A percentile compares a stretch with the other conserved stretches of the same genome.
phyloP scores from a whole-genome alignment of 2,113 vertebrate genomes.

The Alligator mississippiensis region DNA sequence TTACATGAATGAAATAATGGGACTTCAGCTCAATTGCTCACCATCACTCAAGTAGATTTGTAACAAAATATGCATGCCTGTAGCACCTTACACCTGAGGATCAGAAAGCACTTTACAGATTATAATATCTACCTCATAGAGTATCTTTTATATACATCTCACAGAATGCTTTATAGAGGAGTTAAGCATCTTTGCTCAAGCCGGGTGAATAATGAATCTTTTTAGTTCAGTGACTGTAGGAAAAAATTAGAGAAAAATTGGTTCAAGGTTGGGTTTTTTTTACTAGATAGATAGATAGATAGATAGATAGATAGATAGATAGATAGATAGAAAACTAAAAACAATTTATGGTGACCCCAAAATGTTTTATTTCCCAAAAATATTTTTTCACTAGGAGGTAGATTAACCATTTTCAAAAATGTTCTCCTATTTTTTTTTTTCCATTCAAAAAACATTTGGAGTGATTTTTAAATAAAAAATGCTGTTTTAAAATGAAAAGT shows the following conservation, averaged over 20 bases:
- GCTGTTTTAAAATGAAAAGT: no score
- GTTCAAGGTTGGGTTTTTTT: no score
- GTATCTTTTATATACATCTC: not conserved
- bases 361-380: no score
- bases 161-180: not conserved
- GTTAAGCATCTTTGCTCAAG: not conserved
- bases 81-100: not conserved
- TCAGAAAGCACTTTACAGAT: not conserved
- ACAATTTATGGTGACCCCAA: no score
- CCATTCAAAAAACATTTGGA: not conserved
- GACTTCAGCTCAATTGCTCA: not conserved
- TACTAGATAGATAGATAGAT: no score
- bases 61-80: not conserved
- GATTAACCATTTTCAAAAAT: not conserved
- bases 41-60: not conserved
- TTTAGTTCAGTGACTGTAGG: not conserved
- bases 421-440: not conserved
- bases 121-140: not conserved
- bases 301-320: no score
- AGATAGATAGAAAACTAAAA: no score
- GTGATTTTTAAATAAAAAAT: no score
- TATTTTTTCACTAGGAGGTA: no score
- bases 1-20: rapidly evolving
- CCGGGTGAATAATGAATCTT: not conserved
- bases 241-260: no score